Conservation (phyloP, 92 coral and sea anemone genomes). For the Virgularia gustaviana region DNA sequence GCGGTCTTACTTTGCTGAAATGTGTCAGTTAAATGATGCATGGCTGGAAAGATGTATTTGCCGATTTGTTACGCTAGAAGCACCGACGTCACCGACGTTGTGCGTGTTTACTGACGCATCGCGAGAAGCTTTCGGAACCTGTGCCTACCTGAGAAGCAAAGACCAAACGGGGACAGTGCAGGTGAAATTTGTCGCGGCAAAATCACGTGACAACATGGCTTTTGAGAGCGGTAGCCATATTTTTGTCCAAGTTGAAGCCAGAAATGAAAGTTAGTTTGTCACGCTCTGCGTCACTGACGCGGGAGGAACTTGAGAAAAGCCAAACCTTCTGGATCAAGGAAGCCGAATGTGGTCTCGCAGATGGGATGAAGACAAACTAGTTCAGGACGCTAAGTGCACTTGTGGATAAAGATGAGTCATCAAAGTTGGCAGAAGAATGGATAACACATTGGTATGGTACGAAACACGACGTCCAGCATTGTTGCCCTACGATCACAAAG, state of each 20-base stretch:
- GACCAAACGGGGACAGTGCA: too few relatives aligned
- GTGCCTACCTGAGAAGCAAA: too few relatives aligned
- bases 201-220: conserved; percentile 34
- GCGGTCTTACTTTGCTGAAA: conserved; percentile 40
- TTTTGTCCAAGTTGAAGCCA: neutral
- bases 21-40: conserved; percentile 25
- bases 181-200: too few relatives aligned
- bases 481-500: conserved; percentile 33
- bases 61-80: neutral
- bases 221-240: neutral
- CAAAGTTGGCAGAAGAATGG: conserved; percentile 42
- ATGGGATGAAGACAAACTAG: conserved; percentile 13
- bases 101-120: too few relatives aligned
- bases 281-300: neutral
- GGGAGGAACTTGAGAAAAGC: neutral
- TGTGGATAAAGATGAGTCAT: conserved; percentile 24
- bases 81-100: conserved; percentile 1
- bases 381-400: conserved; percentile 13
- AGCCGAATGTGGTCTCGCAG: conserved; percentile 13
- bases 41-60: conserved; percentile 41
- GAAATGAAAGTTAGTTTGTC: neutral
- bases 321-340: conserved; percentile 9
- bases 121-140: too few relatives aligned
- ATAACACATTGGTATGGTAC: conserved; percentile 40
- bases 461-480: conserved; percentile 39